phyloP scores from a whole-genome alignment of 37 sponge, comb jelly and placozoan species.

The Oopsacas minuta region DNA sequence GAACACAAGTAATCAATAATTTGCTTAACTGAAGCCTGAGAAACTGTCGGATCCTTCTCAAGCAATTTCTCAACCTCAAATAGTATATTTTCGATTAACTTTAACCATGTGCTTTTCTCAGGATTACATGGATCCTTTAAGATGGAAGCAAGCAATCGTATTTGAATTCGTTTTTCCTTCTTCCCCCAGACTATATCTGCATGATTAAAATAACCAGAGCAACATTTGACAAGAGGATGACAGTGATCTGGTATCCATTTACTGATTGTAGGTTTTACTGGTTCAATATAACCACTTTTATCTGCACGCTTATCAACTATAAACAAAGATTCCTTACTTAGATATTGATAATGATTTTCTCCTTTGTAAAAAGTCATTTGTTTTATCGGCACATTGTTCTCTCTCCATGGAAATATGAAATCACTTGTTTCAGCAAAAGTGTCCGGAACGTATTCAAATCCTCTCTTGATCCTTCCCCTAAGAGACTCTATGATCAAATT shows the following conservation, averaged over 20 bases:
- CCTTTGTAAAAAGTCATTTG: not conserved
- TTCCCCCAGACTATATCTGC: not conserved
- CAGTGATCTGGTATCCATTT: not conserved
- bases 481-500: not conserved
- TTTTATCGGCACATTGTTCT: not conserved
- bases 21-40: not conserved
- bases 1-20: not conserved
- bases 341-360: not conserved
- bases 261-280: not conserved
- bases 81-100: not conserved
- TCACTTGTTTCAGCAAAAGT: not conserved
- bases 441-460: not conserved
- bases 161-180: not conserved
- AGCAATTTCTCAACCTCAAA: not conserved
- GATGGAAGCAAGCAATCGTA: not conserved
- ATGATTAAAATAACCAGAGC: slow-evolving; percentile 3
- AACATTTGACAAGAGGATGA: not conserved
- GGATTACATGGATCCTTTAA: not conserved
- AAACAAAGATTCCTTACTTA: not conserved
- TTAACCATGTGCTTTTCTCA: not conserved
- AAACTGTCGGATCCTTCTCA: not conserved
- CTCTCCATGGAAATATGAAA: not conserved
- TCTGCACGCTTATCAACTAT: not conserved
- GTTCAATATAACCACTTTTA: not conserved
- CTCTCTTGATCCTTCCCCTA: not conserved